Conservation (phyloP, 2,113 vertebrate genomes). For the Myiozetetes cayanensis region DNA sequence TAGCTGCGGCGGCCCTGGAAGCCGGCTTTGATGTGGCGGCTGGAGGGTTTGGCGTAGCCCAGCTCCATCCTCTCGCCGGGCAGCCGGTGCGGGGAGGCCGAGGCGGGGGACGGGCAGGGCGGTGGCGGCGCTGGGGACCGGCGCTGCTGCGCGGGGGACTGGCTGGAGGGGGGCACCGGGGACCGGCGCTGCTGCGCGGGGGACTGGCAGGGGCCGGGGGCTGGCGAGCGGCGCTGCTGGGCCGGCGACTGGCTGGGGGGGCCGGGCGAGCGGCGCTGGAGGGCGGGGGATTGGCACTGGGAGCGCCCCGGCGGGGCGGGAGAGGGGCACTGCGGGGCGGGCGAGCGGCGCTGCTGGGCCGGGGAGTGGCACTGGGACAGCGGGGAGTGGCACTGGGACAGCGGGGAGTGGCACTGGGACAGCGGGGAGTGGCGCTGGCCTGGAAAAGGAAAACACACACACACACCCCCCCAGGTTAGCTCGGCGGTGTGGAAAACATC, state of each 20-base stretch:
- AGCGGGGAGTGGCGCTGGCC: conserved; percentile 81
- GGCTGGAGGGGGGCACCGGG: conserved; percentile 61
- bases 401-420: background rate
- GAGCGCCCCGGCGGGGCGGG: conserved; percentile 77
- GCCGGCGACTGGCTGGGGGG: conserved; percentile 80
- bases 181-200: conserved; percentile 69
- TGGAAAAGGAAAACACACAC: conserved; percentile 27
- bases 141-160: conserved; percentile 83
- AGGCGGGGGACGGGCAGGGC: conserved; percentile 76
- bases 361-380: conserved; percentile 73
- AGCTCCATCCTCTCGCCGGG: conserved; percentile 83
- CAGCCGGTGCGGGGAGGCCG: conserved; percentile 81
- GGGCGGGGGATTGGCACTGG: conserved; percentile 83
- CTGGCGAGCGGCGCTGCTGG: conserved; percentile 85
- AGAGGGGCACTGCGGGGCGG: conserved; percentile 74
- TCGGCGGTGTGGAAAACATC: background rate
- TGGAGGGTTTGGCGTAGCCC: conserved; percentile 85
- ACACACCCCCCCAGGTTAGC: background rate
- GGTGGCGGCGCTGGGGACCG: conserved; percentile 81
- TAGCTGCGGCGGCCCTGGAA: conserved; percentile 96
- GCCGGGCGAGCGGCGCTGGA: conserved; percentile 81
- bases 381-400: conserved; percentile 77
- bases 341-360: conserved; percentile 65
- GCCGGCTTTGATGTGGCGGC: conserved; percentile 89
- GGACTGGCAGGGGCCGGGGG: conserved; percentile 72